Base-by-base conservation (phyloP, 2,888 invertebrate genomes). In the Parnassius mnemosyne region DNA sequence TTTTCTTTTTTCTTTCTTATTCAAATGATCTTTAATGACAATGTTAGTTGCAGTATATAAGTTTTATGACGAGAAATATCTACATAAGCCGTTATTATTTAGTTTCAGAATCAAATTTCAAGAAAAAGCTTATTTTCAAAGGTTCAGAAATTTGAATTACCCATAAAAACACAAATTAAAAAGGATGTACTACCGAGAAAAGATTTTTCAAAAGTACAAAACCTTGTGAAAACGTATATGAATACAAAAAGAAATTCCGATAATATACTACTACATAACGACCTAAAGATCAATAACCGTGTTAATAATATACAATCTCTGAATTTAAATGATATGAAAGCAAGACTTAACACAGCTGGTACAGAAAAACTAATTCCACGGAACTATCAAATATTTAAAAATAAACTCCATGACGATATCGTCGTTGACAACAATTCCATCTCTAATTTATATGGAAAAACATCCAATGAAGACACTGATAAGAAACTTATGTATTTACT, bases 401-500 rank as follows among this genome's bases (percentile, higher is more conserved):
- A 49, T 9, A 13, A 13, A 0, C 13, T 49, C 3, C 5, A 53
- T 43, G 43, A 61, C n/a, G 11, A 46, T 7, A 57, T 47, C 10
- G 52, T 57, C 9, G 56, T 61, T 46, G 43, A 10, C 11, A 47
- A 65, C 61, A 56, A 69, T 20, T 50, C 55, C 3, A 16, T 61
- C 10, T 61, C 61, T 44, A 46, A 60, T 50, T 16, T 50, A 20
- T 64, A 67, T 12, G 44, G 66, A 0, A 67, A 66, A 55, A 67
- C 67, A 49, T 54, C 65, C 10, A 74, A 73, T 57, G 77, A 80
- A 53, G 72, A 78, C 12, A 64, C 66, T 54, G 84, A 86, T 43
- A 76, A 71, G 50, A 83, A 79, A 64, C 64, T 88, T 2, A 73
- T 88, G 66, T 65, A 63, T 51, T 69, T 89, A 58, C 70, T 88